Base-by-base conservation (phyloP, 2,888 invertebrate genomes). In the Helobdella robusta region DNA sequence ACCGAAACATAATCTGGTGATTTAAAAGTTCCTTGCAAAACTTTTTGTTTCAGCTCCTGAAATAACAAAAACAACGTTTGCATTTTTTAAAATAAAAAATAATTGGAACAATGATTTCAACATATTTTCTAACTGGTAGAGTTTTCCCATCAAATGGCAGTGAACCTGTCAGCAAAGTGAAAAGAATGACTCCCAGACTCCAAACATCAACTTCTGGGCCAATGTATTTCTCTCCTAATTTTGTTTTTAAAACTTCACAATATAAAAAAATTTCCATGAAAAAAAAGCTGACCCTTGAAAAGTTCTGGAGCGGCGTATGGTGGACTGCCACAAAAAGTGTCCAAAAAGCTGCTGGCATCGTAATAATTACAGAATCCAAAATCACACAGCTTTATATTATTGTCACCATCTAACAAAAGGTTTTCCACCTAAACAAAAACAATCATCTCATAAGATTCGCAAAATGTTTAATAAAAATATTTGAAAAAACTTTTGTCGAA, bases 251-350 rank as follows among this genome's bases (percentile, higher is more conserved):
- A 20, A 52, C 15, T 52, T 52, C 25, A 56, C 30, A 25, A 56
- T 25, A 56, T 56, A 28, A 56, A 56, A 52, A 8, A 4, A 56
- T 25, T 25, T 25, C 18, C 18, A 56, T 15, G 8, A 52, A 52
- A n/a, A 20, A 11, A 52, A n/a, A 8, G 58, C 46, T 23, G 23
- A 62, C 62, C 62, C 50, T 34, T 50, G 50, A 62, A 62, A 30
- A 62, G 62, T 50, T 62, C 62, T 50, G 62, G 62, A 32, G 62
- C 62, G 6, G 62, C 62, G 34, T 62, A 62, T 2, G 62, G 62
- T 32, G 62, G 62, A 50, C 62, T 62, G 32, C 62, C 62, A 34
- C 62, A 62, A 25, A 62, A 62, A 23, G 62, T 62, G 50, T 62
- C 62, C 62, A 62, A 34, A 11, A 32, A 20, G 62, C 8, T 18